Conservation (phyloP, 2,888 invertebrate genomes). For the Polydrusus cervinus region DNA sequence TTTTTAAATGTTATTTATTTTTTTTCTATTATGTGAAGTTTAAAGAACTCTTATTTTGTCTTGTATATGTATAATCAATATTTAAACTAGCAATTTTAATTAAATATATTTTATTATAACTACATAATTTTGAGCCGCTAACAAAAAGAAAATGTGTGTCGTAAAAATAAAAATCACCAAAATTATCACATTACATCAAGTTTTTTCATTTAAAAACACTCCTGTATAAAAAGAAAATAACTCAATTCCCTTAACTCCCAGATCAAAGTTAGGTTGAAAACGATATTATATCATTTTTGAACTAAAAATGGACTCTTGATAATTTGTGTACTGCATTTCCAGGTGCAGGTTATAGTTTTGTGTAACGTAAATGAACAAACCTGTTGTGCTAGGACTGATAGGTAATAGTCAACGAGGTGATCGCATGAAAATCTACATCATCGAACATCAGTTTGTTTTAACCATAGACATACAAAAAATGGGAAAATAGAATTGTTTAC, state of each 20-base stretch:
- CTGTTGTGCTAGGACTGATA: too few relatives aligned
- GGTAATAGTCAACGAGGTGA: too few relatives aligned
- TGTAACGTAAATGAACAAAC: too few relatives aligned
- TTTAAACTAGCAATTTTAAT: slow-evolving; percentile 14
- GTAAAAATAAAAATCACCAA: slow-evolving; percentile 48
- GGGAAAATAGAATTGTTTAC: too few relatives aligned
- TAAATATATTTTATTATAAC: slow-evolving; percentile 36
- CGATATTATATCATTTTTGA: background rate
- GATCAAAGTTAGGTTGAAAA: background rate
- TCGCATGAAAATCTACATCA: too few relatives aligned
- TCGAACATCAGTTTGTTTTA: too few relatives aligned
- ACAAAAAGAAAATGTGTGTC: slow-evolving; percentile 36
- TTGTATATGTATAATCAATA: background rate
- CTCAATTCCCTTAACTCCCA: background rate
- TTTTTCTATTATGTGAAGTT: slow-evolving; percentile 15
- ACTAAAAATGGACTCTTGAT: too few relatives aligned
- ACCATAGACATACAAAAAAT: too few relatives aligned
- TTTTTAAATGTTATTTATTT: slow-evolving; percentile 20
- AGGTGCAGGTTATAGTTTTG: too few relatives aligned
- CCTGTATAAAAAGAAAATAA: slow-evolving; percentile 15
- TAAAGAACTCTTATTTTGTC: slow-evolving; percentile 10
- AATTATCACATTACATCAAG: slow-evolving; percentile 52
- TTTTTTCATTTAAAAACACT: slow-evolving; percentile 25
- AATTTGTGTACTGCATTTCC: too few relatives aligned
- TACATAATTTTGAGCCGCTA: slow-evolving; percentile 40